Base-by-base conservation (phyloP, 2,888 invertebrate species). In the Lomographa bimaculata region DNA sequence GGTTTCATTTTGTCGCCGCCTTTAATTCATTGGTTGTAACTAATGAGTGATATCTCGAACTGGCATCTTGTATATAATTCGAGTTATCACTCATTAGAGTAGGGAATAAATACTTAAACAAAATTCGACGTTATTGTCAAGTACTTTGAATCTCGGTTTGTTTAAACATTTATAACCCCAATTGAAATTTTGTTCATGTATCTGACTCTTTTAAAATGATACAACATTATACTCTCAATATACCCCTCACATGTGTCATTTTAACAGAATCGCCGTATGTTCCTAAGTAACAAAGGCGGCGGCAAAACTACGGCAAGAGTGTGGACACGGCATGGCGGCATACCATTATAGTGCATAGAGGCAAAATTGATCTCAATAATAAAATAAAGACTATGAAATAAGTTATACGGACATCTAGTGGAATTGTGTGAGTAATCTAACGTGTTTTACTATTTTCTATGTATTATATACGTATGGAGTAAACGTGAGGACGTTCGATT, bases 351-450 rank as follows among this genome's bases (percentile, higher is more conserved):
- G 79, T 76, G 79, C 78, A 66, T 74, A 79, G 78, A 73, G 83
- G 80, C 79, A 76, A 76, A 76, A 78, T 77, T 89, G 87, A 89
- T 89, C 87, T 89, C 87, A 89, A 71, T 86, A 89, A 71, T 85
- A 80, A 74, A 78, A 79, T 80, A 81, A 80, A 79, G 79, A 84
- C 82, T 82, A 79, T 70, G n/a, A 62, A 64, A 69, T 75, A 71
- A 71, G 64, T 75, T 67, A 74, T 71, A 71, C 66, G 78, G 79
- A 83, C 82, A 66, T 77, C 71, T 85, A 84, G 87, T 84, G 87
- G 83, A 86, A 86, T 85, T 84, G 86, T 87, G 85, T 77, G 79
- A 70, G 70, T 79, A 71, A 71, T 63, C 66, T 70, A 71, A 73
- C 71, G 73, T 77, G 73, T 79, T 79, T 78, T 73, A 75, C 76